phyloP scores from a whole-genome alignment of 2,113 vertebrate species.

The Fregata magnificens region DNA sequence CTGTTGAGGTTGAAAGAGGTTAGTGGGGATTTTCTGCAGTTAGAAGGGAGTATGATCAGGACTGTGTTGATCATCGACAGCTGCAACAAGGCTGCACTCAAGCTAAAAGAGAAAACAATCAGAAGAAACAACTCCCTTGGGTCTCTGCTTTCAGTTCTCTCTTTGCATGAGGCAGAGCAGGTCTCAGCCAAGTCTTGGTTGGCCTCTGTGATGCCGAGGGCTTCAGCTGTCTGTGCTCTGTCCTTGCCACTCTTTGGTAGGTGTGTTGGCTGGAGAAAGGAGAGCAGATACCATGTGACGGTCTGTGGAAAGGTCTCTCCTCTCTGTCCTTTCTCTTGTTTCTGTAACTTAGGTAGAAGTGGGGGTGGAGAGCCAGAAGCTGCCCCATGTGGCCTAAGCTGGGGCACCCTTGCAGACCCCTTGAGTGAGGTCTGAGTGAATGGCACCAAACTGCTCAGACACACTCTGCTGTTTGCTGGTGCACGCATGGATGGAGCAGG shows the following conservation, averaged over 20 bases:
- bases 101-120: not conserved
- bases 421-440: not conserved
- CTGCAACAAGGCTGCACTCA: not conserved
- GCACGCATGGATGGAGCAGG: not conserved
- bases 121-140: not conserved
- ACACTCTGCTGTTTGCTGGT: not conserved
- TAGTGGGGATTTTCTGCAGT: not conserved
- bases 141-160: not conserved
- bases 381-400: not conserved
- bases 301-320: not conserved
- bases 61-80: not conserved
- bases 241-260: not conserved
- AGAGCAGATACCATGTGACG: not conserved
- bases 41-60: not conserved
- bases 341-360: not conserved
- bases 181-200: not conserved
- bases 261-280: not conserved
- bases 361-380: not conserved
- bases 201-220: not conserved
- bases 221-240: not conserved
- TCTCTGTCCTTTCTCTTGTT: not conserved
- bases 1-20: not conserved
- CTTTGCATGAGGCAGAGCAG: not conserved
- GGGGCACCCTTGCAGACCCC: not conserved
- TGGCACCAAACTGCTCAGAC: not conserved